These are phyloP conservation scores for Neosalanx taihuensis DNA, from an alignment of 2,797 vertebrate genomes.

Conservation along the genomic window DNA sequence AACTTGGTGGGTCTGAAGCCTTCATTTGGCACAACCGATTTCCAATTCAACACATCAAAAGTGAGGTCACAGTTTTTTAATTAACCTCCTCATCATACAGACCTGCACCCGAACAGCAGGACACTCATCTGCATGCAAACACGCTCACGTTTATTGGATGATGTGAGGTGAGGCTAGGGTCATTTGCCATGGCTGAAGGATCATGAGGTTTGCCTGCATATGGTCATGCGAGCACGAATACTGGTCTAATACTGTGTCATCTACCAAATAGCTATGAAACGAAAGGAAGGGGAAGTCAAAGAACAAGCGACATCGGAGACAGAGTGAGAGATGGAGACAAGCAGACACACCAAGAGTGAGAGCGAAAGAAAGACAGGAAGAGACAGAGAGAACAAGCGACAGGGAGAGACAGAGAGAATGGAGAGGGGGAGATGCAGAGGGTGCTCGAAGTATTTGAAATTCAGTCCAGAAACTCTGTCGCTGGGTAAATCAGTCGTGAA, in stretches of 20 bases:
- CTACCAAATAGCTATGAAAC: neutral
- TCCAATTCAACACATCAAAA: neutral
- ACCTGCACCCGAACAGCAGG: neutral
- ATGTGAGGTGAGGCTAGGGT: neutral
- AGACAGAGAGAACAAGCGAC: neutral
- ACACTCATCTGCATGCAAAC: neutral
- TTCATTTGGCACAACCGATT: neutral
- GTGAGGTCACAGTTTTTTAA: neutral
- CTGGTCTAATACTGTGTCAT: neutral
- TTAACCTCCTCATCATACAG: neutral
- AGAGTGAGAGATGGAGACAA: neutral
- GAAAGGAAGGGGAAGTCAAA: neutral
- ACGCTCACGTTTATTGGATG: neutral
- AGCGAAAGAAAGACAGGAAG: neutral
- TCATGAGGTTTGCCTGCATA: neutral
- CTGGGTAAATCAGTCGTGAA: constrained; percentile 7
- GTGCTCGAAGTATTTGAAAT: neutral
- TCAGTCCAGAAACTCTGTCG: constrained; percentile 3
- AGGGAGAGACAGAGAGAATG: neutral
- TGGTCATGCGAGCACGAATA: neutral
- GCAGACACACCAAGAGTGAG: neutral
- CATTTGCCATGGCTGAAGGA: neutral
- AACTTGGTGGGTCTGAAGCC: neutral
- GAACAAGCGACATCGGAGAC: too few relatives aligned
- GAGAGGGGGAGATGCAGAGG: neutral